These are phyloP conservation scores for Propithecus coquereli DNA, from an alignment of 2,113 vertebrate genomes.

Conservation along the genomic window DNA sequence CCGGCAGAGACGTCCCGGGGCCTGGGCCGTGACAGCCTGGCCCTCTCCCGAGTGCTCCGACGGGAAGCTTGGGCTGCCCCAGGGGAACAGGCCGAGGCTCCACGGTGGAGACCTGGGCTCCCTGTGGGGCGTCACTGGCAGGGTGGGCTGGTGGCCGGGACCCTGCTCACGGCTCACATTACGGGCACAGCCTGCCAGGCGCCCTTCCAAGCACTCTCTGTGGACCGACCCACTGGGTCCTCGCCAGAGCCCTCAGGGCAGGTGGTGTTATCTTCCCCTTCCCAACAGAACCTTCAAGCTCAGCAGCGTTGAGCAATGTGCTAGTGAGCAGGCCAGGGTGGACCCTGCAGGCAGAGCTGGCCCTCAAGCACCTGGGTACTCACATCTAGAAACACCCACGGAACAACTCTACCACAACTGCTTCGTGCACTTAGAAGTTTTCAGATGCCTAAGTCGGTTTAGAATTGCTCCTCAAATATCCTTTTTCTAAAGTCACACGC, in stretches of 20 bases:
- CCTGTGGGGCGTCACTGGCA: background rate
- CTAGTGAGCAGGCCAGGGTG: fast-evolving
- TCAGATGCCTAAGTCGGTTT: background rate
- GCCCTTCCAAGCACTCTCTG: background rate
- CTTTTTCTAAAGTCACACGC: no score
- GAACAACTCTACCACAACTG: background rate
- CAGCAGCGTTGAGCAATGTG: fast-evolving
- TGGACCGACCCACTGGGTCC: fast-evolving
- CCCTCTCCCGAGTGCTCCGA: background rate
- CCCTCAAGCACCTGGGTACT: fast-evolving
- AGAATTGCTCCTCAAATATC: background rate
- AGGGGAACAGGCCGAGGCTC: background rate
- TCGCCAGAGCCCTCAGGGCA: background rate
- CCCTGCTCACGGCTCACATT: background rate
- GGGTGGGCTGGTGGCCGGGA: no score
- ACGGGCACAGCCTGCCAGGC: background rate
- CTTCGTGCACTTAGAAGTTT: fast-evolving
- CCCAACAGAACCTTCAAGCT: fast-evolving
- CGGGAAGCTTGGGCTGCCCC: background rate
- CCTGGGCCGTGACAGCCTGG: background rate
- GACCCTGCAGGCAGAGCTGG: background rate
- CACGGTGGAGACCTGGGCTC: background rate
- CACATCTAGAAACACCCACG: background rate
- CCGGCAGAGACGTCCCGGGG: background rate
- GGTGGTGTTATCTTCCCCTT: fast-evolving